Evolutionary conservation across 2,888 invertebrate genomes (phyloP), one percentile per base, ranked within the genome.

Genomic region (Lithophane socia): DNA sequence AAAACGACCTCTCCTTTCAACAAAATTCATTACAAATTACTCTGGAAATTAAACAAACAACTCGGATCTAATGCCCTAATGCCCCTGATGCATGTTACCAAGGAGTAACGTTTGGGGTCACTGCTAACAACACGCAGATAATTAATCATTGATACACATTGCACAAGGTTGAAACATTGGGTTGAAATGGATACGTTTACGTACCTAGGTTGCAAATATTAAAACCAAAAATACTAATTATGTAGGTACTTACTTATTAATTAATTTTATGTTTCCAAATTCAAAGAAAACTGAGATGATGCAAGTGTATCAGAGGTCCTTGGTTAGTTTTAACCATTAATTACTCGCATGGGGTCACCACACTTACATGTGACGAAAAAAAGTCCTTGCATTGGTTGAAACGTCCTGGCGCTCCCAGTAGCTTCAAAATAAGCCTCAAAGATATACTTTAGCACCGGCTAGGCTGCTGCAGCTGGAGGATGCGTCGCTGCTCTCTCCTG

Each of bases 41-140:
- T 49, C 29, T 54, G 47, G 21, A 70, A 63, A 54, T n/a, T 21
- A 56, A 66, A 63, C 21, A 52, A 67, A 47, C 29, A 52, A 44
- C 52, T 63, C 49, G 18, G 56, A 54, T 64, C 21, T 49, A 13
- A 44, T 66, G 60, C 52, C n/a, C n/a, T 21, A 52, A 61, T 16
- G 24, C 47, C 47, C 24, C 37, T 74, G 66, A 47, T 75, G 29
- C 52, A 60, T 79, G 63, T 44, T 76, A 60, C 61, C 24, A 65
- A 65, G 56, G 18, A 18, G 2, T 76, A 52, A 18, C 58, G 12
- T 54, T 78, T 63, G 12, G 79, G 79, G 77, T 77, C 77, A 77
- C 12, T 69, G 54, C 47, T 54, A 68, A 54, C 12, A 75, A 64
- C 82, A 67, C 76, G 82, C 76, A 67, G 75, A 67, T 78, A 13